A percentile compares a stretch with the other conserved stretches of the same genome.
Evolutionary conservation across 1,140 invertebrate species (phyloP).

Genomic region (Monomorium pharaonis): DNA sequence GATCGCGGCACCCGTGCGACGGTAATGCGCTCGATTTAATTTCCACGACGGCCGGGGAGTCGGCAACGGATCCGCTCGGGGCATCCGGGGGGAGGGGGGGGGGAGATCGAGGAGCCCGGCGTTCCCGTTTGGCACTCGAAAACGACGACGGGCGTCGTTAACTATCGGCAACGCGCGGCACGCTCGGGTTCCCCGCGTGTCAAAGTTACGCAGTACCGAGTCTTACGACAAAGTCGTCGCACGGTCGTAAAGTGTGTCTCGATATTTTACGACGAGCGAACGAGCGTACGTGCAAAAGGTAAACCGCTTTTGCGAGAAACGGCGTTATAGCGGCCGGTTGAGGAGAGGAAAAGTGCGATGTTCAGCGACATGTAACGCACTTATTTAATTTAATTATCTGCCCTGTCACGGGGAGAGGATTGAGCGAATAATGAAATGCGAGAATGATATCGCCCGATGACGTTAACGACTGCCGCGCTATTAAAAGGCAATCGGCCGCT

Average conservation of each 20-base stretch:
- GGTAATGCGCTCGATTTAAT: slow-evolving; percentile 56
- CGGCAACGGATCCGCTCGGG: not conserved
- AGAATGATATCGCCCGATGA: not conserved
- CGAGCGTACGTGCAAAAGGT: not conserved
- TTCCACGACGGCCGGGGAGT: not conserved
- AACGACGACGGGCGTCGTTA: not conserved
- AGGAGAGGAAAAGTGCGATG: not conserved
- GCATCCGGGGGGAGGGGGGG: no score
- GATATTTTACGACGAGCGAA: slow-evolving; percentile 9
- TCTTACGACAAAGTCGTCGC: slow-evolving; percentile 11
- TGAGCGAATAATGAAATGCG: slow-evolving; percentile 18
- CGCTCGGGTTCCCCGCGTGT: not conserved
- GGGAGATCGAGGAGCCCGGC: not conserved
- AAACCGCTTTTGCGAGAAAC: not conserved
- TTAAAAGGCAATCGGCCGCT: slow-evolving; percentile 8
- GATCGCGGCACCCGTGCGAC: slow-evolving; percentile 5
- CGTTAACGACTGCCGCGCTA: slow-evolving; percentile 23
- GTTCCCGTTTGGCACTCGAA: not conserved
- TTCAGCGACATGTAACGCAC: slow-evolving; percentile 19
- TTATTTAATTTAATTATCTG: slow-evolving; percentile 49
- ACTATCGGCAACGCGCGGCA: not conserved
- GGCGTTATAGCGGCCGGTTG: no score
- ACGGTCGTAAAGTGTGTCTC: slow-evolving; percentile 7
- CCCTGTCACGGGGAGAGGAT: not conserved
- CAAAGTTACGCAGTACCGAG: slow-evolving; percentile 39